A percentile compares a stretch with the other conserved stretches of the same genome.
phyloP scores from a whole-genome alignment of 2,888 invertebrate species.

The Cylloceria caligata region DNA sequence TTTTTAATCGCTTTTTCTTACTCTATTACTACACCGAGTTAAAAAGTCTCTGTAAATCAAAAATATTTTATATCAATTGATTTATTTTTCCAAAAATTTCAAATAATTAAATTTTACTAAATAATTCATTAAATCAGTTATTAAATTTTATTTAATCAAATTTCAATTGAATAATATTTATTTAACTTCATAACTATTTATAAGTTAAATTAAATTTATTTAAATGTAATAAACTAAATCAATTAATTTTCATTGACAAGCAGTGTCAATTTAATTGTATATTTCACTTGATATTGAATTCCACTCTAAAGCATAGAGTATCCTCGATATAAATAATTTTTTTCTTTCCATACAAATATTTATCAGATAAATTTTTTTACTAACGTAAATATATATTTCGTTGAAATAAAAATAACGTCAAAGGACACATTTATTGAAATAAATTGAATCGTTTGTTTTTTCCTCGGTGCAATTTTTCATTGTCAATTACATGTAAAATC shows the following conservation, averaged over 20 bases:
- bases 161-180: neutral
- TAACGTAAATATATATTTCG: no score
- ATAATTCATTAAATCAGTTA: no score
- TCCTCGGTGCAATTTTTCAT: neutral
- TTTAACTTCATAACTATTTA: neutral
- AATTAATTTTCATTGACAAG: no score
- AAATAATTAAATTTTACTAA: neutral
- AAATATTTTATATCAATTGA: neutral
- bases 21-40: neutral
- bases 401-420: no score
- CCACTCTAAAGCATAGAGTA: no score
- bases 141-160: no score
- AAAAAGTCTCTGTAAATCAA: neutral
- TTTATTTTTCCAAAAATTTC: neutral
- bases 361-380: no score
- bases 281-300: no score
- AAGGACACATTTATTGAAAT: no score
- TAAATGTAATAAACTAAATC: neutral
- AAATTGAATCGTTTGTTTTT: neutral
- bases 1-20: neutral
- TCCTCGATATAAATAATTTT: no score
- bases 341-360: no score
- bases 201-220: neutral
- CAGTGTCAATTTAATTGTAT: neutral
- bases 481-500: neutral